phyloP scores from a whole-genome alignment of 2,113 vertebrate genomes.

The Elephas maximus region DNA sequence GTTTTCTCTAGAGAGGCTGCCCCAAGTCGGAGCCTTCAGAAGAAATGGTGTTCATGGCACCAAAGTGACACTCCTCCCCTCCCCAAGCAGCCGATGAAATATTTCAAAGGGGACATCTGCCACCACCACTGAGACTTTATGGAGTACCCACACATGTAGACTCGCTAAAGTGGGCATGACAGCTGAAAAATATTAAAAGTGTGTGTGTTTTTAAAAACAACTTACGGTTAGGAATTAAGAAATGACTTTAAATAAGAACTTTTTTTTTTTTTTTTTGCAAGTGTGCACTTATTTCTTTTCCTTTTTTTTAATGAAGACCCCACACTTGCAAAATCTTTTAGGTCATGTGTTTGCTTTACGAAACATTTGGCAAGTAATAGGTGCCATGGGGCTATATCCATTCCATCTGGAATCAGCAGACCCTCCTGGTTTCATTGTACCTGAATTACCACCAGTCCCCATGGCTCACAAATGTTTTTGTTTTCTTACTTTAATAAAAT shows the following conservation, averaged over 20 bases:
- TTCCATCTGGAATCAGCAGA: conserved; percentile 91
- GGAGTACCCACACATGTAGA: conserved; percentile 86
- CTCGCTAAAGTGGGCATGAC: conserved; percentile 83
- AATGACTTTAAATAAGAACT: conserved; percentile 88
- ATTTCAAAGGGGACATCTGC: conserved; percentile 88
- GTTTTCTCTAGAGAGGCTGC: conserved; percentile 58
- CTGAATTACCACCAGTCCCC: conserved; percentile 87
- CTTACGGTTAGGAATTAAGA: conserved; percentile 87
- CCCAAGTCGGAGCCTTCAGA: neutral
- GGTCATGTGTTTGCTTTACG: conserved; percentile 92
- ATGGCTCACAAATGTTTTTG: conserved; percentile 88
- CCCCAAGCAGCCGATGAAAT: conserved; percentile 85
- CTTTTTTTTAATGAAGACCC: conserved; percentile 81
- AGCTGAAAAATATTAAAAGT: conserved; percentile 88
- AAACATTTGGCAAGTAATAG: conserved; percentile 92
- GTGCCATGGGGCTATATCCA: conserved; percentile 89
- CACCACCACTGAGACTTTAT: conserved; percentile 81
- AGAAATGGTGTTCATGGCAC: conserved; percentile 73
- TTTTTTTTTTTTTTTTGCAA: conserved; percentile 83
- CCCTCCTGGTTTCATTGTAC: conserved; percentile 88
- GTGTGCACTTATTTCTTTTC: conserved; percentile 60
- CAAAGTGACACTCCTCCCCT: conserved; percentile 80
- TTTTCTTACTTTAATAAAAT: conserved; percentile 89
- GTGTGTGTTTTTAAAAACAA: conserved; percentile 83
- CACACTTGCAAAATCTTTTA: conserved; percentile 90